Evolutionary conservation across 2,113 vertebrate genomes (phyloP).

Genomic region (Chlorocebus sabaeus): DNA sequence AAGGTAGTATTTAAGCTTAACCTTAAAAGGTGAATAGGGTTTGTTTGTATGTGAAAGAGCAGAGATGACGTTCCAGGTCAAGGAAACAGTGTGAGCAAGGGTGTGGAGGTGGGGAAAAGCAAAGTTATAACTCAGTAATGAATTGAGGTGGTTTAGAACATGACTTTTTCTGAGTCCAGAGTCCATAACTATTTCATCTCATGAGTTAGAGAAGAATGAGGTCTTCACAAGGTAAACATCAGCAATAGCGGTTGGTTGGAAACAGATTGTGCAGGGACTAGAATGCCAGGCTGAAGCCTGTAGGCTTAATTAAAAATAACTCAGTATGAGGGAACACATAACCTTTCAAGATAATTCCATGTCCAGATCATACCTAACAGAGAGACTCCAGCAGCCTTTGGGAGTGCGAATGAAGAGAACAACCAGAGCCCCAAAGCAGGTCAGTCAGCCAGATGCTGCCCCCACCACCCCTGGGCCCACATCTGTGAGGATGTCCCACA

Average conservation of each 20-base stretch:
- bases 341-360: background rate
- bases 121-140: background rate
- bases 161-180: background rate
- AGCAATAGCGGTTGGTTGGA: background rate
- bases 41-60: background rate
- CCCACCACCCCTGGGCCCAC: background rate
- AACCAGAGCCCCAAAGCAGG: background rate
- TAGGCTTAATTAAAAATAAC: slow-evolving; percentile 35
- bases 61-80: background rate
- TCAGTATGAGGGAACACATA: background rate
- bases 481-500: background rate
- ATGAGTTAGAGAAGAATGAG: background rate
- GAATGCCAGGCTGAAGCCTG: background rate
- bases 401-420: background rate
- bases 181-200: background rate
- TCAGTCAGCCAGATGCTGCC: background rate
- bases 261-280: background rate
- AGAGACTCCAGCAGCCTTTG: background rate
- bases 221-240: background rate
- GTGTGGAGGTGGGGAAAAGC: background rate
- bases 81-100: background rate
- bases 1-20: background rate
- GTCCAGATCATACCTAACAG: background rate
- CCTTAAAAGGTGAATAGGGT: background rate
- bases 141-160: background rate